These are phyloP conservation scores for Lepus oiostolus DNA, from an alignment of 2,797 vertebrate genomes.

Conservation along the genomic window DNA sequence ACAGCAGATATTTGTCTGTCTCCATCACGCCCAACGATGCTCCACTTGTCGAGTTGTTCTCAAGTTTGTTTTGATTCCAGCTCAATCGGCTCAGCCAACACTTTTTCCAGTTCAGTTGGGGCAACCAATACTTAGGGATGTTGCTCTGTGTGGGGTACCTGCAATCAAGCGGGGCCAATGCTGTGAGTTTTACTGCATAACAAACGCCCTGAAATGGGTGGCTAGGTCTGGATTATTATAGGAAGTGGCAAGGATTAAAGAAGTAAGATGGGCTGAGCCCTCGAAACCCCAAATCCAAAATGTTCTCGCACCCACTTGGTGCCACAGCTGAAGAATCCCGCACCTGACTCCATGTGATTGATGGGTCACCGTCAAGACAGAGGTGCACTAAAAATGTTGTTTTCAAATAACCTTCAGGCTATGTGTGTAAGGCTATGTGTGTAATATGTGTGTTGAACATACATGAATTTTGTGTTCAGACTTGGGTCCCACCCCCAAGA, in stretches of 20 bases:
- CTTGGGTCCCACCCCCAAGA: not conserved
- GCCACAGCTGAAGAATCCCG: not conserved
- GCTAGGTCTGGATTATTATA: not conserved
- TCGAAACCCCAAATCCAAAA: not conserved
- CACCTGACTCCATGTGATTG: not conserved
- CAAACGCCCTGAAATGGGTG: not conserved
- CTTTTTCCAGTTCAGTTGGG: not conserved
- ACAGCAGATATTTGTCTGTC: not conserved
- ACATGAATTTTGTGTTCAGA: not conserved
- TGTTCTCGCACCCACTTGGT: too few species aligned
- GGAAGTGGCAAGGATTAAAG: not conserved
- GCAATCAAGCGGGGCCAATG: fast-evolving
- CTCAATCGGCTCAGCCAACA: not conserved
- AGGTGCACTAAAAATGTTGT: too few species aligned
- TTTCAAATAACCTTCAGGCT: not conserved
- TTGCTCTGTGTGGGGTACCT: not conserved
- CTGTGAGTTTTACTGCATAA: fast-evolving
- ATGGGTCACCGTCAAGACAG: too few species aligned
- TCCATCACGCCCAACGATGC: not conserved
- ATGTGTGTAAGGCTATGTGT: not conserved
- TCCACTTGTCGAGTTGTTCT: not conserved
- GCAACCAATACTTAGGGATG: not conserved
- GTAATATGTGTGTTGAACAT: not conserved
- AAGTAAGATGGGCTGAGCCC: not conserved
- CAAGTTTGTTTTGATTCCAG: not conserved